A percentile compares a stretch with the other conserved stretches of the same genome.
Evolutionary conservation across 2,113 vertebrate genomes (phyloP).

Genomic region (Gobius niger): DNA sequence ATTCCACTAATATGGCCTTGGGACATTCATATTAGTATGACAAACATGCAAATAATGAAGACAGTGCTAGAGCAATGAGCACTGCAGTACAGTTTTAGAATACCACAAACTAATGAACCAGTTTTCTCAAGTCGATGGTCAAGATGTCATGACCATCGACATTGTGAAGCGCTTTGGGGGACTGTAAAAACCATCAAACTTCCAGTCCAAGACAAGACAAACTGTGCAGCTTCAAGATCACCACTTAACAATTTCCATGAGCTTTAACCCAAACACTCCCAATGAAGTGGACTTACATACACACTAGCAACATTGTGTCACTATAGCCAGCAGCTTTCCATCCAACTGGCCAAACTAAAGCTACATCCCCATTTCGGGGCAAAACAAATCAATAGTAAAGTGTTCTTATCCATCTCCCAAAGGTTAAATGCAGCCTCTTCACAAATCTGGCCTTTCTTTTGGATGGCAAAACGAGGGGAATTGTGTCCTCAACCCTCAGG

Average conservation of each 20-base stretch:
- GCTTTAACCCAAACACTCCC: neutral
- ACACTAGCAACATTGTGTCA: neutral
- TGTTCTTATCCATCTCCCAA: slow-evolving; percentile 65
- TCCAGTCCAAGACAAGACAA: no score
- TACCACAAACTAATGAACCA: no score
- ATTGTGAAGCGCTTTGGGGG: no score
- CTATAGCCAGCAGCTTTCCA: slow-evolving; percentile 20
- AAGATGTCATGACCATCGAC: no score
- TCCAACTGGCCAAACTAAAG: slow-evolving; percentile 15
- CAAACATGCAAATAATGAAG: no score
- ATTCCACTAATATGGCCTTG: neutral
- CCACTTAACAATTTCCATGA: neutral
- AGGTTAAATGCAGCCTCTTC: slow-evolving; percentile 63
- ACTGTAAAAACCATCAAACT: no score
- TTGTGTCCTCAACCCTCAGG: slow-evolving; percentile 44
- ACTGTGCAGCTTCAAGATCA: neutral
- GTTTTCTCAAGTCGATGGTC: no score
- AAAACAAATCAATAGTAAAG: slow-evolving; percentile 58
- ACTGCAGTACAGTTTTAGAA: no score
- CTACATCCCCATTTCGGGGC: slow-evolving; percentile 38
- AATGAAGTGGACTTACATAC: neutral
- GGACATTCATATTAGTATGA: neutral
- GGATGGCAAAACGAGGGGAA: slow-evolving; percentile 48
- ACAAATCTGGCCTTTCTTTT: slow-evolving; percentile 60
- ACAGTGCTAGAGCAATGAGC: no score